Base-by-base conservation (phyloP, 2,797 vertebrate species). In the Champsocephalus esox region DNA sequence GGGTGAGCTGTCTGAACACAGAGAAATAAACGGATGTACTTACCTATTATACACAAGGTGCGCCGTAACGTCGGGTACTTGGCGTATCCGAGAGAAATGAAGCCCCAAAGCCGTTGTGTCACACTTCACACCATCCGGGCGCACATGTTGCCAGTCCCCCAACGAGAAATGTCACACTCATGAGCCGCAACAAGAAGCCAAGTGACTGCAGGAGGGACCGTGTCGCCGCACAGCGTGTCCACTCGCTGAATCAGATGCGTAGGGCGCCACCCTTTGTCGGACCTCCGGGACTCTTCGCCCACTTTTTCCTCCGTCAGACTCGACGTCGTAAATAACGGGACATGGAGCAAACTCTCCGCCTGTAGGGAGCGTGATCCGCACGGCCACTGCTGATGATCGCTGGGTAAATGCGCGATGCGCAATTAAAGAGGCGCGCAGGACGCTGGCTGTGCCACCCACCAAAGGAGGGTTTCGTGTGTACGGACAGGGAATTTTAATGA, bases 401-500 rank as follows among this genome's bases (percentile, higher is more conserved):
- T 69, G 44, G 66, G 77, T 74, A 63, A 28, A 62, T 58, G 75
- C 80, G 69, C 44, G 80, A 75, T 88, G 90, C 88, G 88, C 87
- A 89, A 88, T 88, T 84, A 82, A 61, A 69, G 83, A 88, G 61
- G 81, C 89, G 82, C 85, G 78, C 79, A 87, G 68, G 83, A 79
- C 79, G 87, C 78, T 77, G 87, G 88, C 77, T 87, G 88, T 90
- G 88, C 90, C 92, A 91, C 90, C 88, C 89, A 89, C 86, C 34
- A 66, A 52, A 86, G 77, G 75, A 77, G 82, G 75, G 21, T 8
- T 81, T 81, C 66, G 79, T 77, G 80, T 51, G 88, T 63, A 95
- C 94, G 89, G 85, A 63, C 68, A 14, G 80, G 78, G 94, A 95
- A 95, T 95, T 72, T 89, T 91, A 95, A 95, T 95, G 93, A 95